Percentiles rank a stretch among this genome's conserved stretches.
Evolutionary conservation across 2,797 vertebrate genomes (phyloP).

Genomic region (Corythornis leucogaster): DNA sequence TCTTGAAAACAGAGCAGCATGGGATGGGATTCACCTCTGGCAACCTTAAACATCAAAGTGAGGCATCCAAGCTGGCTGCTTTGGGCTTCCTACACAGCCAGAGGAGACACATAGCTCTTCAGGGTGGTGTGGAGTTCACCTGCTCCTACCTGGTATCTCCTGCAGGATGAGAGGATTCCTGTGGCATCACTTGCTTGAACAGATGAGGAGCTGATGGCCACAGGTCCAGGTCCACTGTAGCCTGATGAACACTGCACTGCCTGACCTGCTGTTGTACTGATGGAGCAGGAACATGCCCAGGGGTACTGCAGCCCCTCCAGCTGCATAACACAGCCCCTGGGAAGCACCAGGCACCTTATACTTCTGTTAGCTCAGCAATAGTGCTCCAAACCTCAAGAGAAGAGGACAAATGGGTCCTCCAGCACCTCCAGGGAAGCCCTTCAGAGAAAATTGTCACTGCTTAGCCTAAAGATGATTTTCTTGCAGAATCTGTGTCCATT

Average conservation of each 20-base stretch:
- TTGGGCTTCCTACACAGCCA: not conserved
- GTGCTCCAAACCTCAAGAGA: not conserved
- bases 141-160: not conserved
- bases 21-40: not conserved
- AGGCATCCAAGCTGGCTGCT: not conserved
- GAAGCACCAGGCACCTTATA: not conserved
- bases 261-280: not conserved
- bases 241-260: fast-evolving
- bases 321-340: fast-evolving
- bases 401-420: not conserved
- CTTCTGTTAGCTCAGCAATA: not conserved
- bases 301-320: not conserved
- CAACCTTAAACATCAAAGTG: fast-evolving
- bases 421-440: not conserved
- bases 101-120: not conserved
- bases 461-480: not conserved
- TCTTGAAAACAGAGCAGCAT: not conserved
- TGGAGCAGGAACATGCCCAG: not conserved
- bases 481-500: not conserved
- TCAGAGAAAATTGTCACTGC: fast-evolving
- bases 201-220: not conserved
- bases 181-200: not conserved
- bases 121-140: not conserved
- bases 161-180: not conserved
- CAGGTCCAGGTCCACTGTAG: fast-evolving